Conservation (phyloP, 1,140 invertebrate genomes). For the Adoxophyes honmai region DNA sequence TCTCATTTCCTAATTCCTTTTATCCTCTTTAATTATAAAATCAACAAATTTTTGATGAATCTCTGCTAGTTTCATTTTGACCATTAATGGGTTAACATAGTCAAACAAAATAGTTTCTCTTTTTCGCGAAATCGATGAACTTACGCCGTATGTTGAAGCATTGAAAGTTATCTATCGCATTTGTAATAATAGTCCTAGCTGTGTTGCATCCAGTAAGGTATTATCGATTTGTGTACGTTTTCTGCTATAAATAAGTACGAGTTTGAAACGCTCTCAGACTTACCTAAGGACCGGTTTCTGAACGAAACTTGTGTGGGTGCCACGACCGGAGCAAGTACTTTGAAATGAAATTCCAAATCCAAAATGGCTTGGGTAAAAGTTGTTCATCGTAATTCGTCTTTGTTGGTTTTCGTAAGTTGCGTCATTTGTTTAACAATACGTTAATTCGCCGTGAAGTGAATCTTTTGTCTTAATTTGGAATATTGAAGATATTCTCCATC, state of each 20-base stretch:
- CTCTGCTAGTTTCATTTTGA: no score
- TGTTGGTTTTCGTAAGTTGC: slow-evolving; percentile 30
- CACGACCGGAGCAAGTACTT: slow-evolving; percentile 28
- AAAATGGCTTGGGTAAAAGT: slow-evolving; percentile 28
- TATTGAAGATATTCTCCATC: background rate
- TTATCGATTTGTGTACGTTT: slow-evolving; percentile 74
- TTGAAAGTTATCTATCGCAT: slow-evolving; percentile 31
- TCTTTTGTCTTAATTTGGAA: slow-evolving; percentile 3
- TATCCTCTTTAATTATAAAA: no score
- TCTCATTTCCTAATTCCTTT: no score
- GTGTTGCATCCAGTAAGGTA: slow-evolving; percentile 38
- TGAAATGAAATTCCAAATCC: slow-evolving; percentile 46
- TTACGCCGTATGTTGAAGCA: no score
- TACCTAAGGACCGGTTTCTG: slow-evolving; percentile 49
- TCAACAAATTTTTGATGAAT: no score
- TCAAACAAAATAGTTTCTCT: background rate
- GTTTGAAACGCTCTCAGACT: slow-evolving; percentile 63
- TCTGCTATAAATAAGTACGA: slow-evolving; percentile 71
- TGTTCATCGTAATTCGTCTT: background rate
- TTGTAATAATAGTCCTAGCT: background rate
- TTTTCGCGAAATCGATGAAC: background rate
- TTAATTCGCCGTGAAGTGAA: slow-evolving; percentile 2
- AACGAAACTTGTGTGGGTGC: slow-evolving; percentile 52
- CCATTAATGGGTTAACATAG: background rate
- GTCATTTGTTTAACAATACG: slow-evolving; percentile 42